Evolutionary conservation across 2,113 vertebrate genomes (phyloP).

Genomic region (Nymphicus hollandicus): DNA sequence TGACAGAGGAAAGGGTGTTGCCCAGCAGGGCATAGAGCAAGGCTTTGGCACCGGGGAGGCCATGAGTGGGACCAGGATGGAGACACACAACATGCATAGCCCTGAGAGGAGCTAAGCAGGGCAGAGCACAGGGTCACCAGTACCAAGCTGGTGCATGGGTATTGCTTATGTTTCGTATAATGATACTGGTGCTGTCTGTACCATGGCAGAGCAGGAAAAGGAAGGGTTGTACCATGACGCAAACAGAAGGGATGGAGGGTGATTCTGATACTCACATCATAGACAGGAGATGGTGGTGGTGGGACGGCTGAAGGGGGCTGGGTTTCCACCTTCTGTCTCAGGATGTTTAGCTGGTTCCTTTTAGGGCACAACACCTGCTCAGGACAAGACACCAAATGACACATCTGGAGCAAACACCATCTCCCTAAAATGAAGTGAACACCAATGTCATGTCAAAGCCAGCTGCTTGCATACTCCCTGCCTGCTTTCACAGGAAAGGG

Average conservation of each 20-base stretch:
- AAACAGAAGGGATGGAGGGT: background rate
- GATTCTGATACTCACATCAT: constrained; percentile 37
- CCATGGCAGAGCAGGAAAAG: background rate
- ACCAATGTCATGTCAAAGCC: background rate
- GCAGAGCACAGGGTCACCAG: background rate
- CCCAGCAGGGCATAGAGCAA: background rate
- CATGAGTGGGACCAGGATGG: background rate
- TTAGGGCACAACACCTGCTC: constrained; percentile 20
- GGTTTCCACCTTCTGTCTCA: background rate
- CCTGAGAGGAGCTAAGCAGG: background rate
- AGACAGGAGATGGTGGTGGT: background rate
- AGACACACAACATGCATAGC: background rate
- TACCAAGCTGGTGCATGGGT: background rate
- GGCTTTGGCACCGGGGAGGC: background rate
- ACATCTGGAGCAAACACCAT: background rate
- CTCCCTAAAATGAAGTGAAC: background rate
- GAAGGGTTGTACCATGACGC: background rate
- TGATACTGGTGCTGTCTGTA: background rate
- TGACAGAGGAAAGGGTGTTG: background rate
- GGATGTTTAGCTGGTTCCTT: background rate
- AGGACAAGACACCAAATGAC: background rate
- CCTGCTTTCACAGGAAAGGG: background rate
- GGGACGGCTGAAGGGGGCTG: background rate
- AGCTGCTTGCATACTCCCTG: background rate
- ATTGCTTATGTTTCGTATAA: background rate